A percentile compares a stretch with the other conserved stretches of the same genome.
Conservation (phyloP, 2,113 vertebrate genomes). For the Canis aureus region DNA sequence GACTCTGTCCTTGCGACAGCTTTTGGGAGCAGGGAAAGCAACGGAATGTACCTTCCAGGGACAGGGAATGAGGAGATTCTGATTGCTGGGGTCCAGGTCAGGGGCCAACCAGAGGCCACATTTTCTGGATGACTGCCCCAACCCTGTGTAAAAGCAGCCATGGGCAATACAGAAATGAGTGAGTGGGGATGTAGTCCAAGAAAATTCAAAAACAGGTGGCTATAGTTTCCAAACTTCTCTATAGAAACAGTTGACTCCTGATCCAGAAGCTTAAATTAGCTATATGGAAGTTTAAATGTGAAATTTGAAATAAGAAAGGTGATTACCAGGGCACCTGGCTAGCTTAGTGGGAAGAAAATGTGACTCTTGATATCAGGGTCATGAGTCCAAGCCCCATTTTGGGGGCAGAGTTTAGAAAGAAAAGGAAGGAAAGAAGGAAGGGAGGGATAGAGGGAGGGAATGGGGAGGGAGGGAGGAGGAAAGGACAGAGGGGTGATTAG, state of each 20-base stretch:
- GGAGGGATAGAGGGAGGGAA: not conserved
- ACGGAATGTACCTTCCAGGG: not conserved
- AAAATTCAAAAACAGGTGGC: not conserved
- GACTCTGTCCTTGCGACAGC: not conserved
- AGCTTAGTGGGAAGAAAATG: not conserved
- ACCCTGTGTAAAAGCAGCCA: no score
- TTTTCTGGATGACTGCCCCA: not conserved
- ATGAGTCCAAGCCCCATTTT: not conserved
- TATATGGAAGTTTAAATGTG: not conserved
- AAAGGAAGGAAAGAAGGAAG: not conserved
- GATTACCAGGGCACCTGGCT: not conserved
- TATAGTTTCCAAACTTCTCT: not conserved
- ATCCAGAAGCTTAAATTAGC: not conserved
- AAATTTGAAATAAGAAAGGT: not conserved
- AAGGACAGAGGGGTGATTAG: not conserved
- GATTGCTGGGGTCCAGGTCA: not conserved
- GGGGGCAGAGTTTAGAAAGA: not conserved
- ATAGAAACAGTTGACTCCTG: not conserved
- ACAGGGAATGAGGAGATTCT: not conserved
- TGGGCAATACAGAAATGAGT: not conserved
- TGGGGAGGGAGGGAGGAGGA: not conserved
- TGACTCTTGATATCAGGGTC: not conserved
- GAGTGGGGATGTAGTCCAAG: not conserved
- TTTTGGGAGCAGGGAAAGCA: not conserved
- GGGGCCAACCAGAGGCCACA: not conserved